Evolutionary conservation across 2,888 invertebrate species (phyloP), one percentile per base, ranked within the genome.

Genomic region (Ormyrus labotus): DNA sequence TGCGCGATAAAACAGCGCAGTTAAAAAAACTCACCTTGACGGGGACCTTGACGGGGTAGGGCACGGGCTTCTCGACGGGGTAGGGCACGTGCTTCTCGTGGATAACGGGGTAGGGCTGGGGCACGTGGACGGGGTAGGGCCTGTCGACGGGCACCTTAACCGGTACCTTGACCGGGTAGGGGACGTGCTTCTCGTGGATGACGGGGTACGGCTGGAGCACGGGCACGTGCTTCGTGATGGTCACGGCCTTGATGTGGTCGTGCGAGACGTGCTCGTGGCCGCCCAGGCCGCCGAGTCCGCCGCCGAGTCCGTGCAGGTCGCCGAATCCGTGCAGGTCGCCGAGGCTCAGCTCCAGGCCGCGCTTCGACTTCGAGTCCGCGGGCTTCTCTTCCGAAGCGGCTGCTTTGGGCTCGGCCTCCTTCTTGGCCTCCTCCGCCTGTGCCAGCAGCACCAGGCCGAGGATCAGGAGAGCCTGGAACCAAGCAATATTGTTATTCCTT

Each of bases 171-270:
- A 88, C 85, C 0, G 87, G 87, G 48, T 86, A 87, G 48, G 88
- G 88, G 74, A 88, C 86, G 7, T 83, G 87, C 63, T 86, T 87
- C 82, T 89, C 89, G 0, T 88, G 87, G 65, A 86, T 86, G 0
- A 89, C 89, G n/a, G 88, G 89, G 76, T 89, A 89, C 4, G 90
- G 90, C 47, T 86, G 85, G 5, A 89, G 90, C 11, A 90, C 89
- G 13, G 86, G 87, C 4, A 90, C 87, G 83, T 89, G 88, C 72
- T 89, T 90, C 63, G 90, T 90, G 75, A 90, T 86, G 51, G 89
- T 89, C 60, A 87, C 86, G 45, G 89, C 87, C 71, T 87, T 86
- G n/a, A 87, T 82, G 84, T 87, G 88, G 3, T 85, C 86, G 68
- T 84, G 84, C 64, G 78, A 75, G 72, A 89, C 67, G 65, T 86